Evolutionary conservation across 2,113 vertebrate species (phyloP), one percentile per base, ranked within the genome.

Genomic region (Larimichthys crocea): DNA sequence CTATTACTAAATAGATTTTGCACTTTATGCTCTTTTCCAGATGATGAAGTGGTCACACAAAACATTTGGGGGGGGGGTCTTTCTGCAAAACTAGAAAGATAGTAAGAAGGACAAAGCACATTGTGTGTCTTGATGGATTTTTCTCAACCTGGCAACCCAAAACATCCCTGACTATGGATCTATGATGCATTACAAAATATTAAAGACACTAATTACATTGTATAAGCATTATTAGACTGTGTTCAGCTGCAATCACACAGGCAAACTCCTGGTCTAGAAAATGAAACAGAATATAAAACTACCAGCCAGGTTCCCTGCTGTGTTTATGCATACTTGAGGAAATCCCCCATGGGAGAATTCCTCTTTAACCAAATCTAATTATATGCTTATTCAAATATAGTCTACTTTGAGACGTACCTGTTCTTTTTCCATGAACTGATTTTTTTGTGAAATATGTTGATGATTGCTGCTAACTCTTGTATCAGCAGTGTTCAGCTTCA

Each of bases 401-500:
- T 68, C 56, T 24, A 26, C 44, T 15, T 50, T 31, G 31, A 69
- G 61, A 62, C 26, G 52, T 10, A 20, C 16, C n/a, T 71, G 10
- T 7, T 35, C 26, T 14, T 31, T 22, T 26, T 77, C 52, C 46
- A 35, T 42, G 14, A 61, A 24, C 66, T 42, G n/a, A 50, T 8
- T 0, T 22, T 2, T 49, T 17, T 50, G 14, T 19, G 44, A 64
- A 48, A 68, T 60, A 68, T 31, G 63, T 74, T 22, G 14, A 7
- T 16, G 24, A 40, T 83, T 74, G 29, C 63, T 59, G 35, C 52
- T 20, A 35, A 71, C 42, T 69, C 3, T 65, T 63, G 44, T 62
- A 60, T 61, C 14, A 48, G 55, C 49, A 40, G 73, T 40, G 65
- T 88, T 88, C 65, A 64, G 71, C 52, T 14, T 74, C 29, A 70